These are phyloP conservation scores for Butastur rufipennis DNA, from an alignment of 2,113 vertebrate species.

Conservation along the genomic window DNA sequence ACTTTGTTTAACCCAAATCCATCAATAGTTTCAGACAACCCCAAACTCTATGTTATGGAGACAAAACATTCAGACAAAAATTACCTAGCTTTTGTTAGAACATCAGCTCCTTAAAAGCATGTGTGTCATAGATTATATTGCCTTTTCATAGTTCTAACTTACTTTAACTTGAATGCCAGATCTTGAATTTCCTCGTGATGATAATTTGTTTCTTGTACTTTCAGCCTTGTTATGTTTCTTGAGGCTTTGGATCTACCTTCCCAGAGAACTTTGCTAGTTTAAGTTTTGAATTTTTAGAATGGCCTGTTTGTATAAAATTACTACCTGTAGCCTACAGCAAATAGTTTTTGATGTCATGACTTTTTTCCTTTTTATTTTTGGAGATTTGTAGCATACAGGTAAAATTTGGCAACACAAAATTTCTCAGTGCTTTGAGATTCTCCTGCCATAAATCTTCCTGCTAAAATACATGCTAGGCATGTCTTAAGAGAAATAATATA, in stretches of 20 bases:
- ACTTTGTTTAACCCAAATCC: neutral
- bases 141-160: neutral
- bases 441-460: neutral
- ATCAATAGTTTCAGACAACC: neutral
- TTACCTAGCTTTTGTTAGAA: neutral
- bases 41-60: neutral
- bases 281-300: neutral
- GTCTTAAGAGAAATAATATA: constrained; percentile 40
- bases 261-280: neutral
- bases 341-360: neutral
- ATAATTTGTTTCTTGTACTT: neutral
- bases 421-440: neutral
- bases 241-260: neutral
- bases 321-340: neutral
- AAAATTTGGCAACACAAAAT: neutral
- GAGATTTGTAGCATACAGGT: neutral
- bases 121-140: neutral
- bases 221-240: neutral
- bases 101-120: neutral
- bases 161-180: neutral
- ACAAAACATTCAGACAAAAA: neutral
- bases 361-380: neutral
- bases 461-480: neutral
- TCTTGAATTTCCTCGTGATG: neutral
- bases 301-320: neutral